Evolutionary conservation across 2,113 vertebrate species (phyloP).

Genomic region (Urocolius indicus): DNA sequence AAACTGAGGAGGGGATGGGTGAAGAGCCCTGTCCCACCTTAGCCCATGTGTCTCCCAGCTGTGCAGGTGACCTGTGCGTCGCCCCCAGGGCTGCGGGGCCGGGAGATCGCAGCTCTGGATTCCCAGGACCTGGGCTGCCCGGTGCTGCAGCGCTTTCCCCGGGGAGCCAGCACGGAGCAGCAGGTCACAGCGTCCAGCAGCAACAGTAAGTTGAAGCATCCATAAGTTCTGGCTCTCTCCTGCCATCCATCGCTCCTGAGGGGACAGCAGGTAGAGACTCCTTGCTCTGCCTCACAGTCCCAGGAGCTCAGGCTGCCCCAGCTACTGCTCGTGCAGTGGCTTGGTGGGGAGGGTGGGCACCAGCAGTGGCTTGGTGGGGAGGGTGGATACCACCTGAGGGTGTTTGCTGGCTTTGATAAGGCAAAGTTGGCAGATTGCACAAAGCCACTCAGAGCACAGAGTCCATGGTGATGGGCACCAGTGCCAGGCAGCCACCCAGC

Average conservation of each 20-base stretch:
- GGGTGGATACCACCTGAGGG: background rate
- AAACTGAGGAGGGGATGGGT: background rate
- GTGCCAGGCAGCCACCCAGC: background rate
- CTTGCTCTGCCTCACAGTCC: background rate
- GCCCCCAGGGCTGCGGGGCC: background rate
- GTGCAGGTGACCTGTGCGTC: conserved; percentile 15
- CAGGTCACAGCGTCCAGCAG: background rate
- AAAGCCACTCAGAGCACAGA: background rate
- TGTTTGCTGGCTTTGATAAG: background rate
- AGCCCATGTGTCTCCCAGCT: background rate
- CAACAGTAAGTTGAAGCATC: conserved; percentile 35
- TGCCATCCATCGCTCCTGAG: background rate
- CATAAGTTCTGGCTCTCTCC: background rate
- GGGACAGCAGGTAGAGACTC: rapidly evolving
- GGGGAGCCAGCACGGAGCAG: background rate
- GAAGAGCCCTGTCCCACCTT: background rate
- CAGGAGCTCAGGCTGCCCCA: background rate
- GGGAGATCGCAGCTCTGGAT: background rate
- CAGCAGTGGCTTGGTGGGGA: background rate
- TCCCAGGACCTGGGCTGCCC: conserved; percentile 27
- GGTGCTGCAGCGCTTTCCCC: conserved; percentile 23
- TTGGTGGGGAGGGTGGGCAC: background rate
- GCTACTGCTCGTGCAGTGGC: rapidly evolving
- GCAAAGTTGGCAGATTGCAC: background rate
- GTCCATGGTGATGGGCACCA: background rate